Conservation (phyloP, 2,113 vertebrate genomes). For the Alethe castanea region DNA sequence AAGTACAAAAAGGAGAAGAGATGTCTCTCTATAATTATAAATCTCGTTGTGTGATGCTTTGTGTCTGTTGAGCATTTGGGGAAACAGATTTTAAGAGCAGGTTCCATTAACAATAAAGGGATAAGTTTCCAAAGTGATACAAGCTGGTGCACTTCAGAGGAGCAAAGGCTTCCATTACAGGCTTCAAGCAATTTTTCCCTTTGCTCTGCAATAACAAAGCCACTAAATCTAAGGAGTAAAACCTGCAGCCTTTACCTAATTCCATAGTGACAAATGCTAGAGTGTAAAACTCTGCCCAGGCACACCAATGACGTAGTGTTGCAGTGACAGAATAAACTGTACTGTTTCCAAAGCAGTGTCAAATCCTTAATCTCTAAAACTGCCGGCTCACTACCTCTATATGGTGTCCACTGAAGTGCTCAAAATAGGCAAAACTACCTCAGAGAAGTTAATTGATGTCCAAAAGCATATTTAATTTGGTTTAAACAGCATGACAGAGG, state of each 20-base stretch:
- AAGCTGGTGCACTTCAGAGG: conserved; percentile 23
- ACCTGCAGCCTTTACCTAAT: background rate
- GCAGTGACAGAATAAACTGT: background rate
- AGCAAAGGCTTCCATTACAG: conserved; percentile 10
- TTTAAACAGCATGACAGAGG: background rate
- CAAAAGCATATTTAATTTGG: background rate
- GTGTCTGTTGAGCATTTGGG: conserved; percentile 27
- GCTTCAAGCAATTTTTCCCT: background rate
- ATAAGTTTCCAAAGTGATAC: conserved; percentile 11
- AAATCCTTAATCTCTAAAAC: background rate
- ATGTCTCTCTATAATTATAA: background rate
- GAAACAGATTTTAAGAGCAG: conserved; percentile 48
- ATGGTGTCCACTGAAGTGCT: background rate
- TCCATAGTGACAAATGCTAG: background rate
- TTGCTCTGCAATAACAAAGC: background rate
- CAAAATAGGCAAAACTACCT: background rate
- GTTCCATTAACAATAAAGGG: conserved; percentile 36
- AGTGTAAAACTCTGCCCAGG: background rate
- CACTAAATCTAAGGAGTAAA: background rate
- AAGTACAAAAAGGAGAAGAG: background rate
- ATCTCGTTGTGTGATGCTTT: background rate
- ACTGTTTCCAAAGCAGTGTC: background rate
- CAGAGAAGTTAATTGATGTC: background rate
- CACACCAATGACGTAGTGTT: background rate
- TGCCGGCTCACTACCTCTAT: background rate